phyloP scores from a whole-genome alignment of 1,140 invertebrate species.

The Charaxes varanes region DNA sequence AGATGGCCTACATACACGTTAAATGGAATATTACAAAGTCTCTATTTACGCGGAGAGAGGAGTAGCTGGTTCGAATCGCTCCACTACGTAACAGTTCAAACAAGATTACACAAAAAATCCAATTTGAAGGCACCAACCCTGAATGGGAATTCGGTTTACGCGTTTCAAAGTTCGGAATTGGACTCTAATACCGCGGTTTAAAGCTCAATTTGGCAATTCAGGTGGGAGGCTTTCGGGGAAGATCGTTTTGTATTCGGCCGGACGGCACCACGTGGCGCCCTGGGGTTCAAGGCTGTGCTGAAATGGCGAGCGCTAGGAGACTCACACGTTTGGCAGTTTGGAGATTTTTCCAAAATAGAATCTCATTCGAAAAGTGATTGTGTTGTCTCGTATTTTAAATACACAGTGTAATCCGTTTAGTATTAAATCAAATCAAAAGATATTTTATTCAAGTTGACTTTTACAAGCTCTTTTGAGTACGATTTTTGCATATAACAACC shows the following conservation, averaged over 20 bases:
- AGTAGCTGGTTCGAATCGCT: conserved; percentile 8
- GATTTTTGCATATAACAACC: no score
- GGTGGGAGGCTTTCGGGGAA: conserved; percentile 38
- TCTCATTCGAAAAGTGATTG: no score
- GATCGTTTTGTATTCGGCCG: conserved; percentile 47
- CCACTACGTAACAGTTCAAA: conserved; percentile 18
- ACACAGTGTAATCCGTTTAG: no score
- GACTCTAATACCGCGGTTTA: conserved; percentile 25
- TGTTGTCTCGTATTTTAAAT: no score
- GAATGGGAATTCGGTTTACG: conserved; percentile 27
- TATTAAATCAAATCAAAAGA: no score
- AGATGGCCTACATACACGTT: background rate
- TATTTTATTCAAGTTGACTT: no score
- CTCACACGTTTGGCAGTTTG: conserved; percentile 15
- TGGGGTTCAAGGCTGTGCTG: conserved; percentile 43
- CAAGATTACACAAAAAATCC: conserved; percentile 20
- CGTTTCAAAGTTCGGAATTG: conserved; percentile 26
- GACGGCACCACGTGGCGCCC: conserved; percentile 49
- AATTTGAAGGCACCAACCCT: conserved; percentile 28
- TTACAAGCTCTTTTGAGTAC: no score
- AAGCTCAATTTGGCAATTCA: conserved; percentile 32
- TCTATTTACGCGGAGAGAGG: conserved; percentile 3
- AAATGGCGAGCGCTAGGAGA: conserved; percentile 23
- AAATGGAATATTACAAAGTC: conserved; percentile 1
- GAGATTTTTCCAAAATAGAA: conserved; percentile 8